A percentile compares a stretch with the other conserved stretches of the same genome.
These are phyloP conservation scores for Tribolium freemani DNA, from an alignment of 2,888 invertebrate species.

Conservation along the genomic window DNA sequence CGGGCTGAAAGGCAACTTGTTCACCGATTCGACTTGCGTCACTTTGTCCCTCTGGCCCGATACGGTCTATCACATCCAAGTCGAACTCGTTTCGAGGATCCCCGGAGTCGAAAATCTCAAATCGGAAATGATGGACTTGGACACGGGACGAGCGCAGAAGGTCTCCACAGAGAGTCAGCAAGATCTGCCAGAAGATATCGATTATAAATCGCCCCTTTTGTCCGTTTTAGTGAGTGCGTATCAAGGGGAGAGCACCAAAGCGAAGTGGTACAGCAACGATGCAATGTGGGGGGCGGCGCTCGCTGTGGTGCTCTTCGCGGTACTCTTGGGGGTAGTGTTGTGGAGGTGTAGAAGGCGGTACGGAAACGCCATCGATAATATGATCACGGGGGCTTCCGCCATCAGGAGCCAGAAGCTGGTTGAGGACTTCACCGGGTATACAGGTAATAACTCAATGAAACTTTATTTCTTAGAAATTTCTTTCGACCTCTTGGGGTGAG, in stretches of 20 bases:
- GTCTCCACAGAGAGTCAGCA: constrained; percentile 77
- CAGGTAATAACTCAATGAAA: too few relatives aligned
- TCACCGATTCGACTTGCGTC: constrained; percentile 85
- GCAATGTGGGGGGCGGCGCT: constrained; percentile 74
- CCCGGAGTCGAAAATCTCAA: constrained; percentile 75
- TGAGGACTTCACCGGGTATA: constrained; percentile 70
- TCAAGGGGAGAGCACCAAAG: constrained; percentile 73
- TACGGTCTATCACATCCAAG: constrained; percentile 86
- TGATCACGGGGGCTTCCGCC: constrained; percentile 74
- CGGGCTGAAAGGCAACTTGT: constrained; percentile 84
- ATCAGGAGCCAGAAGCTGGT: constrained; percentile 75
- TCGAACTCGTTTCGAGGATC: constrained; percentile 75
- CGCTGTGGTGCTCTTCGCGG: constrained; percentile 68
- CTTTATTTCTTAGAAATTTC: constrained; percentile 31
- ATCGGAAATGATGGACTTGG: constrained; percentile 77
- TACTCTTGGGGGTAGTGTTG: constrained; percentile 71
- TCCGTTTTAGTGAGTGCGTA: constrained; percentile 76
- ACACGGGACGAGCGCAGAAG: constrained; percentile 75
- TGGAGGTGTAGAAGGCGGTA: constrained; percentile 74
- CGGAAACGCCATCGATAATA: constrained; percentile 70
- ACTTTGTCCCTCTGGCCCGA: constrained; percentile 86
- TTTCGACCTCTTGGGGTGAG: too few relatives aligned
- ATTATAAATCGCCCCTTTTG: constrained; percentile 71
- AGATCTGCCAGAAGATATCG: constrained; percentile 69
- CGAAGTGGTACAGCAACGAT: constrained; percentile 72